Percentiles rank a stretch among this genome's conserved stretches.
These are phyloP conservation scores for Dendroctonus valens DNA, from an alignment of 1,140 invertebrate species.

Conservation along the genomic window DNA sequence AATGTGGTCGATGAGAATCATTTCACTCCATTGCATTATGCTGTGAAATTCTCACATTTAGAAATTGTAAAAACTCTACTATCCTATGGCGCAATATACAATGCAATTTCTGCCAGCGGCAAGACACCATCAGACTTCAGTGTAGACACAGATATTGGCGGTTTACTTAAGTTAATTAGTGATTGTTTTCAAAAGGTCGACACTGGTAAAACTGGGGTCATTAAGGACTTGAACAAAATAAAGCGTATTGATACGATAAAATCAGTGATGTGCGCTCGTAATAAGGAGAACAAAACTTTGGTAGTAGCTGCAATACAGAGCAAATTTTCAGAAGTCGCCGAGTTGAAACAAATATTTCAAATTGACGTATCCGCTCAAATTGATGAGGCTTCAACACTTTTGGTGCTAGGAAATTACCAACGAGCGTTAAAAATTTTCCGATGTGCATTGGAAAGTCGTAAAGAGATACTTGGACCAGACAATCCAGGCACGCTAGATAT, in stretches of 20 bases:
- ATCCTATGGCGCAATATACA: slow-evolving; percentile 4
- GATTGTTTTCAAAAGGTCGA: background rate
- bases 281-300: slow-evolving; percentile 4
- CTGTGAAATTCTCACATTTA: slow-evolving; percentile 49
- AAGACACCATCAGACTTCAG: background rate
- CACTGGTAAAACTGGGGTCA: background rate
- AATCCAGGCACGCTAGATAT: slow-evolving; percentile 5
- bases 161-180: slow-evolving; percentile 1
- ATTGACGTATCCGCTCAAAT: background rate
- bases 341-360: slow-evolving; percentile 6
- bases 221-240: slow-evolving; percentile 7
- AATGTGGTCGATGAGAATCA: slow-evolving; percentile 21
- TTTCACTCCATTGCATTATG: slow-evolving; percentile 51
- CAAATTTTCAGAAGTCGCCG: background rate
- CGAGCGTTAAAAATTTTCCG: background rate
- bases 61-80: slow-evolving; percentile 21
- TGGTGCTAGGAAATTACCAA: background rate
- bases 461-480: slow-evolving; percentile 3
- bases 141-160: background rate
- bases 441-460: background rate
- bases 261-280: slow-evolving; percentile 2
- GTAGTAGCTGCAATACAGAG: slow-evolving; percentile 4
- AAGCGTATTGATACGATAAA: slow-evolving; percentile 4
- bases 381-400: background rate
- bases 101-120: background rate